A percentile compares a stretch with the other conserved stretches of the same genome.
Conservation (phyloP, 2,113 vertebrate species). For the Eurystomus gularis region DNA sequence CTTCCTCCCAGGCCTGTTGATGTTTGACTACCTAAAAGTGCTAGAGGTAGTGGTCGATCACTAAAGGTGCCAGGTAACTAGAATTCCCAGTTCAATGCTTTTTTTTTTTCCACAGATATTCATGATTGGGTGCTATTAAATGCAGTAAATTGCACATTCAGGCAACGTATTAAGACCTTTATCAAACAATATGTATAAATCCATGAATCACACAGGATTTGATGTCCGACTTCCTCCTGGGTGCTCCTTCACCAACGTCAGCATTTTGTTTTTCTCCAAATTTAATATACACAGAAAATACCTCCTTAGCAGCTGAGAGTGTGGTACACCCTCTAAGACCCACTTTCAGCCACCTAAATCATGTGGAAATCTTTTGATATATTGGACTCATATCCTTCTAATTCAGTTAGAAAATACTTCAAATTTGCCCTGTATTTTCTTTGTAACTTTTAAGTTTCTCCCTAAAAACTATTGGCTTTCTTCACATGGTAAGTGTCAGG, state of each 20-base stretch:
- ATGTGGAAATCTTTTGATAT: background rate
- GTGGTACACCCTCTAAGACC: background rate
- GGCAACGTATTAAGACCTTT: background rate
- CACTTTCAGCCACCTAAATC: background rate
- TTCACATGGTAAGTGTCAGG: background rate
- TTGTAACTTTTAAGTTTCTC: background rate
- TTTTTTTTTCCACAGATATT: background rate
- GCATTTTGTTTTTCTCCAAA: background rate
- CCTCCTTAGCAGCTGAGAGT: background rate
- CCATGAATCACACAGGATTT: background rate
- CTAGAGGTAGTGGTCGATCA: background rate
- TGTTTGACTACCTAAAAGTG: background rate
- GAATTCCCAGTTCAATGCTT: background rate
- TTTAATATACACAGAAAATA: background rate
- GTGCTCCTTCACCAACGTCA: background rate
- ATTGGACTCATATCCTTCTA: background rate
- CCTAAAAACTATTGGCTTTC: background rate
- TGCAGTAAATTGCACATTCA: background rate
- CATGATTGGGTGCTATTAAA: background rate
- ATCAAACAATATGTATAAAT: background rate
- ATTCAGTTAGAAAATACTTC: background rate
- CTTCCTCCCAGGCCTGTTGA: background rate
- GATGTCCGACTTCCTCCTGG: background rate
- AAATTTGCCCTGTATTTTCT: background rate
- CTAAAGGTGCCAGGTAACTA: background rate